Base-by-base conservation (phyloP, 2,888 invertebrate species). In the Cephus nigrinus region DNA sequence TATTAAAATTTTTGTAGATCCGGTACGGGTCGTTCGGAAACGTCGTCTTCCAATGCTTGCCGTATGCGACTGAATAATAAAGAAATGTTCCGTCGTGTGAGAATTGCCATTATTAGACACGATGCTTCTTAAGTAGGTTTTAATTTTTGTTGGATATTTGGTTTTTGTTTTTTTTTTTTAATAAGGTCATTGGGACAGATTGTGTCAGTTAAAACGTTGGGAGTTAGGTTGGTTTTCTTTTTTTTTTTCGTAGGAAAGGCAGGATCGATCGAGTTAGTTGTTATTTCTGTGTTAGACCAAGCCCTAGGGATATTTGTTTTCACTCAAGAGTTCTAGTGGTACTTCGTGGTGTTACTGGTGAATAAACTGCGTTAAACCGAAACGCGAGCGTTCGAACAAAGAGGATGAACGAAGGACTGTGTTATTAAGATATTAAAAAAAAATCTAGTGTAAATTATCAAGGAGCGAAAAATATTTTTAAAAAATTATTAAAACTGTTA, bases 271-370 rank as follows among this genome's bases (percentile, higher is more conserved):
- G 31, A 71, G 71, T 75, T 73, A 74, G 78, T 81, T 80, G 77
- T 76, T 71, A 76, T 79, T 82, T 81, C 82, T 82, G 82, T 84
- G 83, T 86, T 87, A 87, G 78, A 84, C 78, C 84, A 86, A 55
- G 88, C 88, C 89, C 90, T 87, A 88, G 88, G 90, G 89, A 88
- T 83, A 82, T 23, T 55, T 15, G 5, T 55, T 55, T 23, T 55
- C 86, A 82, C 84, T 85, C 84, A 82, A 87, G 87, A 90, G 55
- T 90, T 90, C 89, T 89, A 90, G 88, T 88, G 85, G 83, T 87
- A 90, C 87, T 86, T 86, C 79, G 86, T 85, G 83, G 84, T 86
- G 86, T 84, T 85, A 84, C 76, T 78, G 79, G 55, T 80, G 80
- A 55, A 73, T 69, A 23, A 75, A 31, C 23, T 74, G 74, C 31